A percentile compares a stretch with the other conserved stretches of the same genome.
Conservation (phyloP, 2,113 vertebrate genomes). For the Syrrhaptes paradoxus region DNA sequence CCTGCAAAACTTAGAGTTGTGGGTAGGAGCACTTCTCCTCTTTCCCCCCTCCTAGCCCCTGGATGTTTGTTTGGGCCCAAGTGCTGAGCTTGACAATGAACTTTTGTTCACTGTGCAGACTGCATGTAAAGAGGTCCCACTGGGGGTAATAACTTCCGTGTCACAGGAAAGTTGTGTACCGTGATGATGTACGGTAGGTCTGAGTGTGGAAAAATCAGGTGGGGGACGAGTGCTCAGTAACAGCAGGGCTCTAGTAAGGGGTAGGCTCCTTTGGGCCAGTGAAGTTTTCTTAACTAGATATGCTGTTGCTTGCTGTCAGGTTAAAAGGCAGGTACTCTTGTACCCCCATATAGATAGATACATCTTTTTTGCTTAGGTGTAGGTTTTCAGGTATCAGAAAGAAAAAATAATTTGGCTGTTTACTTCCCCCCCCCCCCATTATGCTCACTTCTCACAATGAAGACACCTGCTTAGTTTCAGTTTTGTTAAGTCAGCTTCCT, state of each 20-base stretch:
- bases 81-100: constrained; percentile 72
- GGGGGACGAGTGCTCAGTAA: background rate
- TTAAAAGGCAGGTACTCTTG: background rate
- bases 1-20: constrained; percentile 12
- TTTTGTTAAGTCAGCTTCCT: constrained; percentile 36
- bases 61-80: constrained; percentile 66
- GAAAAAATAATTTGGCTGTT: background rate
- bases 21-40: background rate
- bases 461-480: constrained; percentile 69
- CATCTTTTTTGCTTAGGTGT: background rate
- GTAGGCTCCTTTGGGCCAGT: constrained; percentile 28
- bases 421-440: background rate
- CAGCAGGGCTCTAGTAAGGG: constrained; percentile 16
- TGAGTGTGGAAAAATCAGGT: background rate
- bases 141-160: constrained; percentile 4
- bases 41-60: background rate
- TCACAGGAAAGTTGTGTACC: constrained; percentile 8
- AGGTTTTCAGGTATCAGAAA: background rate
- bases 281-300: constrained; percentile 12
- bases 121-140: constrained; percentile 42
- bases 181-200: background rate
- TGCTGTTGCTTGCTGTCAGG: background rate
- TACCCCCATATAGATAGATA: background rate
- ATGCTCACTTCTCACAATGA: constrained; percentile 35
- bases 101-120: constrained; percentile 62